Evolutionary conservation across 2,888 invertebrate species (phyloP).

Genomic region (Alviniconcha strummeri): DNA sequence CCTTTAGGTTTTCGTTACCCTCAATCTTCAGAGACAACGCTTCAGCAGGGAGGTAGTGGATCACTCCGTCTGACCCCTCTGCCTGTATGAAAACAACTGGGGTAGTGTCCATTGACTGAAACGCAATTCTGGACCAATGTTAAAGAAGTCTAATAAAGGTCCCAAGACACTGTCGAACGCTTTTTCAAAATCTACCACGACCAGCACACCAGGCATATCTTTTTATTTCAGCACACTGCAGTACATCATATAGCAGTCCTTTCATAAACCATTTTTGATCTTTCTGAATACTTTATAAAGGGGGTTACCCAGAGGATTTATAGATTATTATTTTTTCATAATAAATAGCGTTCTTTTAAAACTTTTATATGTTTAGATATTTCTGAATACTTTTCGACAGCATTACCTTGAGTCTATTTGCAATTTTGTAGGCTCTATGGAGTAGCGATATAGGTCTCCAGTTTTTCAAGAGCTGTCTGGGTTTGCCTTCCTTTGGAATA

Average conservation of each 20-base stretch:
- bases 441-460: background rate
- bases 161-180: background rate
- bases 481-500: background rate
- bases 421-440: background rate
- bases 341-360: too few species aligned
- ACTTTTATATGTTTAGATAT: too few species aligned
- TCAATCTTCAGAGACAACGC: too few species aligned
- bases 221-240: background rate
- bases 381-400: background rate
- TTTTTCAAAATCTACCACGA: background rate
- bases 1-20: too few species aligned
- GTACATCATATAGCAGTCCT: background rate
- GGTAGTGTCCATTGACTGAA: background rate
- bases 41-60: background rate
- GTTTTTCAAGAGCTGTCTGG: background rate
- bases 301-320: too few species aligned
- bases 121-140: background rate
- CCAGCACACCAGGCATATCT: background rate
- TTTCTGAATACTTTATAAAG: too few species aligned
- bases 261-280: background rate
- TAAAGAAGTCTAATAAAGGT: background rate
- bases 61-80: background rate
- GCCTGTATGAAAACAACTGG: background rate
- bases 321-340: too few species aligned
- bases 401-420: background rate